Evolutionary conservation across 1,140 invertebrate species (phyloP).

Genomic region (Ptiloglossa arizonensis): DNA sequence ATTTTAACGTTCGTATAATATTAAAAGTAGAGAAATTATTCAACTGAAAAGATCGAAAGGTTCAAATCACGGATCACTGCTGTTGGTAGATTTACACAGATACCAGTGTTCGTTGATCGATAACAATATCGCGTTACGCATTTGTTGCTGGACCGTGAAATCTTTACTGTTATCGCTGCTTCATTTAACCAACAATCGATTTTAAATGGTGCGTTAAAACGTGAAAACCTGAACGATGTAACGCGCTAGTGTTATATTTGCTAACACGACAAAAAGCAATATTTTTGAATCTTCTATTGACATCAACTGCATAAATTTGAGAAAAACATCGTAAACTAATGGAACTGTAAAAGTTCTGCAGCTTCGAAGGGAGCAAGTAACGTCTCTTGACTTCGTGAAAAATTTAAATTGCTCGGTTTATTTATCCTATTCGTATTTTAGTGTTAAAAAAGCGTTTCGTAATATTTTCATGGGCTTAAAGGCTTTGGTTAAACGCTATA

Average conservation of each 20-base stretch:
- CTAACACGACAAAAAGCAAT: not conserved
- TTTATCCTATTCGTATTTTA: not conserved
- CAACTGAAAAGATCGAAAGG: no score
- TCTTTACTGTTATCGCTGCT: not conserved
- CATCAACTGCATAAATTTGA: no score
- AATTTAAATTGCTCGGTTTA: no score
- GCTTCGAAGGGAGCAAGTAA: no score
- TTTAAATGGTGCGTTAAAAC: slow-evolving; percentile 1
- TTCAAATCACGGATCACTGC: not conserved
- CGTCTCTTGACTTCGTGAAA: no score
- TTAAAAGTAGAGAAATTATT: no score
- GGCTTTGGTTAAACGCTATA: not conserved
- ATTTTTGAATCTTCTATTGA: no score
- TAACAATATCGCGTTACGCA: not conserved
- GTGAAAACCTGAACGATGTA: not conserved
- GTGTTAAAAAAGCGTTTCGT: not conserved
- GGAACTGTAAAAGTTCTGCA: no score
- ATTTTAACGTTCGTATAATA: no score
- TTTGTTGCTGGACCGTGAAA: not conserved
- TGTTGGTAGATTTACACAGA: not conserved
- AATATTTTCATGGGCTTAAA: not conserved
- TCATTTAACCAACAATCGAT: not conserved
- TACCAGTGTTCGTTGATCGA: not conserved
- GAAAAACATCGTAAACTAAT: no score
- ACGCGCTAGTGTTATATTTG: not conserved